Conservation (phyloP, 35 echinoderm and acorn worm genomes). For the Apostichopus parvimensis region DNA sequence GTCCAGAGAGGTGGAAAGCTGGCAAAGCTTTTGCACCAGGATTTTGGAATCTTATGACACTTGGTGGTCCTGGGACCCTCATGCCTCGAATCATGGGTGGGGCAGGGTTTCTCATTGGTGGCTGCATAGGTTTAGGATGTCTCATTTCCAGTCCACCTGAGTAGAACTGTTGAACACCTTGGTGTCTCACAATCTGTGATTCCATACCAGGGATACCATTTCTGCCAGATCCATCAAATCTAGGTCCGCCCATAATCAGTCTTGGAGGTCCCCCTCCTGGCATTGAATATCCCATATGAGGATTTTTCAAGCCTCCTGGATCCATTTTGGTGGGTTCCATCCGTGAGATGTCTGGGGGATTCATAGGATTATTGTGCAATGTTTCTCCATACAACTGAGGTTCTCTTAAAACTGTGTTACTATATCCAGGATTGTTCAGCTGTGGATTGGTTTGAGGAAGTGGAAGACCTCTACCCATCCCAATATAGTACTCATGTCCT, state of each 20-base stretch:
- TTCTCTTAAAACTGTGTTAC: no score
- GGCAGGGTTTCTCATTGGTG: background rate
- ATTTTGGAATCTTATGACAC: background rate
- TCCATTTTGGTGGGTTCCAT: no score
- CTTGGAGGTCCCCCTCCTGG: background rate
- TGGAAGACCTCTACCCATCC: background rate
- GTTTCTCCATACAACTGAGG: background rate
- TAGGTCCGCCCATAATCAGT: background rate
- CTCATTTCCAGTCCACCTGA: slow-evolving; percentile 27
- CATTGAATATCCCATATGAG: no score
- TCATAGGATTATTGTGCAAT: background rate
- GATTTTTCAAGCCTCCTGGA: no score
- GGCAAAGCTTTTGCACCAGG: background rate
- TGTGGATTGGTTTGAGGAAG: background rate
- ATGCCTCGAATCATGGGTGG: slow-evolving; percentile 22
- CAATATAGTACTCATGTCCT: background rate
- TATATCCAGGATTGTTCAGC: background rate
- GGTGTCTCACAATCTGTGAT: background rate
- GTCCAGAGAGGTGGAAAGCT: no score
- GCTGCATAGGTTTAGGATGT: background rate
- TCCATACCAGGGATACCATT: background rate
- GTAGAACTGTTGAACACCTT: slow-evolving; percentile 37
- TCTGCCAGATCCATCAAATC: background rate
- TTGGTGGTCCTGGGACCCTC: background rate
- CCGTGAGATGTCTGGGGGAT: no score